Evolutionary conservation across 2,113 vertebrate genomes (phyloP).

Genomic region (Bos indicus): DNA sequence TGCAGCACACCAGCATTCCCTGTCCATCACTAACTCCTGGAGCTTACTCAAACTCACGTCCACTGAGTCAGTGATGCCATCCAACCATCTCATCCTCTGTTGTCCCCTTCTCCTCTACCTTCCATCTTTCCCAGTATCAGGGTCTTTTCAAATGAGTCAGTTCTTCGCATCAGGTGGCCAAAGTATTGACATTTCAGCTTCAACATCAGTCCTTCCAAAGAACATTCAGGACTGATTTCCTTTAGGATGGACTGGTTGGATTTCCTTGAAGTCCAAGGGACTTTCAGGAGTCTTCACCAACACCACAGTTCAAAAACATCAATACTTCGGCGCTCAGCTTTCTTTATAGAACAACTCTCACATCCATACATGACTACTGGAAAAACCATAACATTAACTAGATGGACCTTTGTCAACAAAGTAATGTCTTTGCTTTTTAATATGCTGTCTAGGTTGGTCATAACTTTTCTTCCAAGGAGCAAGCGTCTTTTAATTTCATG

Average conservation of each 20-base stretch:
- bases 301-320: not conserved
- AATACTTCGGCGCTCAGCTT: not conserved
- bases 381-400: not conserved
- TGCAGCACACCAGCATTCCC: not conserved
- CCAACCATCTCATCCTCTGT: not conserved
- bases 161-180: not conserved
- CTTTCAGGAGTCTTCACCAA: not conserved
- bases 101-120: rapidly evolving
- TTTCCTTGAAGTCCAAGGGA: not conserved
- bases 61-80: not conserved
- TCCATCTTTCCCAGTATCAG: not conserved
- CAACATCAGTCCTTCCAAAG: not conserved
- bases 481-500: not conserved
- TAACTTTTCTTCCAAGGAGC: not conserved
- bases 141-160: not conserved
- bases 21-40: not conserved
- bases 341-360: not conserved
- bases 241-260: not conserved
- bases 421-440: not conserved
- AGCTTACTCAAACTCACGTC: not conserved
- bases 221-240: not conserved
- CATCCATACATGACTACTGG: not conserved
- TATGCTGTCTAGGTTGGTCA: not conserved
- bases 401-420: not conserved
- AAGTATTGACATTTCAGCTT: not conserved